Conservation (phyloP, 2,888 invertebrate species). For the Xanthia icteritia region DNA sequence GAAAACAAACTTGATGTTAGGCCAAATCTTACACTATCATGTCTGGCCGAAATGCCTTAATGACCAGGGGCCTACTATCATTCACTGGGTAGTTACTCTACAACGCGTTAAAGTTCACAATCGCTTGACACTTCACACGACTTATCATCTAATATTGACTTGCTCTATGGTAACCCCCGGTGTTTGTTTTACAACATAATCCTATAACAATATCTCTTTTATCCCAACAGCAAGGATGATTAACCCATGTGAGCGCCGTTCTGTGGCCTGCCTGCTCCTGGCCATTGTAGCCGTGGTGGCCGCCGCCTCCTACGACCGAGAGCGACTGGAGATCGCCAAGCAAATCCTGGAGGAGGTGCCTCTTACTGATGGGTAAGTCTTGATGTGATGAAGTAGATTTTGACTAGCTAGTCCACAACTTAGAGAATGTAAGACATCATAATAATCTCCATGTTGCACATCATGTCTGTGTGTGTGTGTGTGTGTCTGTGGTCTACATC, state of each 20-base stretch:
- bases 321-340: slow-evolving; percentile 91
- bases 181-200: neutral
- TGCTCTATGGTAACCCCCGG: neutral
- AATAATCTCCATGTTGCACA: neutral
- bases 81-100: neutral
- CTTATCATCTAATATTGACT: neutral
- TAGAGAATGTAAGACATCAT: neutral
- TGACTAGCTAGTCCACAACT: neutral
- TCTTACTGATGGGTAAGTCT: slow-evolving; percentile 91
- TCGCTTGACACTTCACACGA: neutral
- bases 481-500: neutral
- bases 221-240: slow-evolving; percentile 81
- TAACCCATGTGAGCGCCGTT: slow-evolving; percentile 79
- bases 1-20: too few relatives aligned
- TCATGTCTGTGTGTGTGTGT: neutral
- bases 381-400: neutral
- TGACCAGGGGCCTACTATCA: neutral
- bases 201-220: neutral
- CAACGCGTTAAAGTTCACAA: neutral
- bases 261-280: slow-evolving; percentile 83
- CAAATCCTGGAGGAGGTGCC: slow-evolving; percentile 92
- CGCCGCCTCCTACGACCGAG: slow-evolving; percentile 89
- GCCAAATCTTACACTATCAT: neutral
- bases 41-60: neutral
- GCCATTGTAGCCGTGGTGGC: slow-evolving; percentile 89